Evolutionary conservation across 2,113 vertebrate species (phyloP).

Genomic region (Oenanthe oenanthe): DNA sequence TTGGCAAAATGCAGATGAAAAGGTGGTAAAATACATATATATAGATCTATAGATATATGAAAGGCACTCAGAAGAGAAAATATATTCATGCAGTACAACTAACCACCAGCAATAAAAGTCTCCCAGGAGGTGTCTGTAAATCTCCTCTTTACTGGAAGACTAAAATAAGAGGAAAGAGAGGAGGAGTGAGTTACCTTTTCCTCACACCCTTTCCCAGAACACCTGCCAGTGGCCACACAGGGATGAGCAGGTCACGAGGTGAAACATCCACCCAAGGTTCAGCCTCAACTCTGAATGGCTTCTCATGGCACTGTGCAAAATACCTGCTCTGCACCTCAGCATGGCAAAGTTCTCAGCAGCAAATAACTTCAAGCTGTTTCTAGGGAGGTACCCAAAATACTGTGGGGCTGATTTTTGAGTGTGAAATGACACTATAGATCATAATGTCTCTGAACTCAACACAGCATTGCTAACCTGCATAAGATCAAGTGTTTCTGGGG

Average conservation of each 20-base stretch:
- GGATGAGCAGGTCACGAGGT: not conserved
- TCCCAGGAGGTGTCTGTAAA: conserved; percentile 13
- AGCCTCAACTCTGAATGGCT: not conserved
- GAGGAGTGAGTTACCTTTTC: not conserved
- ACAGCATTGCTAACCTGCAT: not conserved
- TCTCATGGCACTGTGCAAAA: not conserved
- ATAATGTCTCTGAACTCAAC: not conserved
- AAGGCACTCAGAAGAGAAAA: conserved; percentile 14
- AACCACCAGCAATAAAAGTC: conserved; percentile 4
- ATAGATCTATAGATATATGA: not conserved
- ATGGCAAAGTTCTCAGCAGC: not conserved
- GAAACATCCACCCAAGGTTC: not conserved
- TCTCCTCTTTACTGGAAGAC: conserved; percentile 39
- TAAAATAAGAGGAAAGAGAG: not conserved
- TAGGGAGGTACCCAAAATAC: not conserved
- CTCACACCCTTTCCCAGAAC: not conserved
- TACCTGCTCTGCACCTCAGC: not conserved
- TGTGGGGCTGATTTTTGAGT: not conserved
- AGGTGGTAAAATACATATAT: not conserved
- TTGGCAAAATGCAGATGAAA: conserved; percentile 24
- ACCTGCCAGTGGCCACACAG: not conserved
- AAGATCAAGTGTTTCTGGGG: not conserved
- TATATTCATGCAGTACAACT: not conserved
- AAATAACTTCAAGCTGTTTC: not conserved
- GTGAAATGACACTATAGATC: not conserved